Conservation (phyloP, 2,113 vertebrate genomes). For the Xenopus borealis region DNA sequence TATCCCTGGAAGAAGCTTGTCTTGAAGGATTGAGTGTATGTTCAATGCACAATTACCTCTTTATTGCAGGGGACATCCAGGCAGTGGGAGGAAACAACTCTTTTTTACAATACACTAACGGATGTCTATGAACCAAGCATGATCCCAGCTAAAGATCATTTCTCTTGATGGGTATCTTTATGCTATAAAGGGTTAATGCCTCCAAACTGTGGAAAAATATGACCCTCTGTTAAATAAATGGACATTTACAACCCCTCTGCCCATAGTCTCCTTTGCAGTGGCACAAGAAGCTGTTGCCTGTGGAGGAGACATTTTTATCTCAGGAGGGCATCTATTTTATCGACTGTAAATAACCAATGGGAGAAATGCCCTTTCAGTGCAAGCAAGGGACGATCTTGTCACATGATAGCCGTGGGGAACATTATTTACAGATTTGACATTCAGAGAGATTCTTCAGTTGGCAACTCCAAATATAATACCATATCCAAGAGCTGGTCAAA, state of each 20-base stretch:
- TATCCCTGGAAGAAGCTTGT: conserved; percentile 52
- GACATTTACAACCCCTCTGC: conserved; percentile 52
- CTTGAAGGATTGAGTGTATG: conserved; percentile 61
- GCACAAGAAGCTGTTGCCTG: conserved; percentile 60
- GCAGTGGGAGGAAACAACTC: conserved; percentile 46
- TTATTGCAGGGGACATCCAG: conserved; percentile 58
- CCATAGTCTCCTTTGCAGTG: conserved; percentile 59
- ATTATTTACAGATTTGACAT: conserved; percentile 62
- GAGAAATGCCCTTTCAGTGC: conserved; percentile 57
- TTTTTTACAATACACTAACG: conserved; percentile 61
- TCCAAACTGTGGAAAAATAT: conserved; percentile 59
- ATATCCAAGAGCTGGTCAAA: conserved; percentile 55
- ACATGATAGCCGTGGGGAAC: conserved; percentile 56
- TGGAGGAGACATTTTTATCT: conserved; percentile 59
- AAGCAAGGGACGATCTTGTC: conserved; percentile 55
- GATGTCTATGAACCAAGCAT: conserved; percentile 60
- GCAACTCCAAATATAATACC: conserved; percentile 54
- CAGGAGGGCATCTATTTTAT: conserved; percentile 59
- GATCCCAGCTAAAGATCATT: conserved; percentile 59
- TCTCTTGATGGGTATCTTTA: conserved; percentile 60
- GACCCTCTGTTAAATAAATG: conserved; percentile 57
- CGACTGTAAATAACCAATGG: conserved; percentile 59
- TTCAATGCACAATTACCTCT: conserved; percentile 61
- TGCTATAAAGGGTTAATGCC: conserved; percentile 61
- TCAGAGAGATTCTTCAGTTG: conserved; percentile 46